Evolutionary conservation across 2,797 vertebrate genomes (phyloP).

Genomic region (Enteromius thamalakanensis): DNA sequence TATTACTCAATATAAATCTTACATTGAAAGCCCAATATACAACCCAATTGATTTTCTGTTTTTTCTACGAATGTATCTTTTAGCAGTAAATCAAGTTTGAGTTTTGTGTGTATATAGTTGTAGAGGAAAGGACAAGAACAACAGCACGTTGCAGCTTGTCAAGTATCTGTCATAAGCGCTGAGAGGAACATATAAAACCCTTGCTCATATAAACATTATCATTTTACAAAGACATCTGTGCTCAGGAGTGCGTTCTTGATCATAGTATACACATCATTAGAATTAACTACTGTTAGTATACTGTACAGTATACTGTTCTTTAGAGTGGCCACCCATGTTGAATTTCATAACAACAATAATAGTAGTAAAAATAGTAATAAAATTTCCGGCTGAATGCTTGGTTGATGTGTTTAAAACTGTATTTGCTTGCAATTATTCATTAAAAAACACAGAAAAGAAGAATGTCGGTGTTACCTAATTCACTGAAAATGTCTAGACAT

Average conservation of each 20-base stretch:
- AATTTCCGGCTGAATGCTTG: constrained; percentile 1
- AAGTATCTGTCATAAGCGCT: constrained; percentile 33
- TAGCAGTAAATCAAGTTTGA: constrained; percentile 16
- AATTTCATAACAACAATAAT: constrained; percentile 35
- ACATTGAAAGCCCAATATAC: neutral
- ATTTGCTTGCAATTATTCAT: neutral
- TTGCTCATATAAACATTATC: constrained; percentile 57
- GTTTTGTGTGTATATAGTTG: constrained; percentile 21
- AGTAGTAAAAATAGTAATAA: constrained; percentile 33
- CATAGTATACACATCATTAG: constrained; percentile 45
- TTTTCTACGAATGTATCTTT: constrained; percentile 5
- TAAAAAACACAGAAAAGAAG: neutral
- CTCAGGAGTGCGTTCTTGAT: constrained; percentile 31
- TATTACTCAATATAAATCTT: neutral
- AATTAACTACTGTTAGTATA: constrained; percentile 38
- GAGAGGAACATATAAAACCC: constrained; percentile 49
- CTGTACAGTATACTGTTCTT: constrained; percentile 31
- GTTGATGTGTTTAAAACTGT: neutral
- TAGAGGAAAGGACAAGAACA: constrained; percentile 37
- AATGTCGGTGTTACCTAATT: neutral
- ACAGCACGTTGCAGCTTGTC: constrained; percentile 43
- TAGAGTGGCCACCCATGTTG: constrained; percentile 52
- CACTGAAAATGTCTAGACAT: neutral
- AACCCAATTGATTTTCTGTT: constrained; percentile 7
- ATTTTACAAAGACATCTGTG: constrained; percentile 57